A percentile compares a stretch with the other conserved stretches of the same genome.
Conservation (phyloP, 2,888 invertebrate species). For the Orthosia incerta region DNA sequence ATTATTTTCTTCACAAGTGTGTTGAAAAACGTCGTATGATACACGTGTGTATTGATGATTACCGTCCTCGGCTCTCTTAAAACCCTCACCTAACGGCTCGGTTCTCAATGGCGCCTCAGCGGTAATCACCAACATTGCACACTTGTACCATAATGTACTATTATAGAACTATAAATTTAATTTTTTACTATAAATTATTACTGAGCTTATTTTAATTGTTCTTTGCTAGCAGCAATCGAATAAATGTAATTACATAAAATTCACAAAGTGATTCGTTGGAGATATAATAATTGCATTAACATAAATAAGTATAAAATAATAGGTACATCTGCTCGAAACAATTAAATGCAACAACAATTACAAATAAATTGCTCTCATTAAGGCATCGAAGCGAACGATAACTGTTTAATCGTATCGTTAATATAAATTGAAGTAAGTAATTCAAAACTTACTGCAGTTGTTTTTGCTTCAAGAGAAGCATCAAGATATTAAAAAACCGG, state of each 20-base stretch:
- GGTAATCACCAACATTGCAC: no score
- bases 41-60: no score
- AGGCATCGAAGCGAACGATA: constrained; percentile 5
- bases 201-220: no score
- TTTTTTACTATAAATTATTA: no score
- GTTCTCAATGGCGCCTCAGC: no score
- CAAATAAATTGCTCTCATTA: constrained; percentile 24
- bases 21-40: no score
- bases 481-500: background rate
- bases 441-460: constrained; percentile 9
- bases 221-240: background rate
- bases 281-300: background rate
- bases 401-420: constrained; percentile 7
- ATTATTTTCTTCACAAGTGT: no score
- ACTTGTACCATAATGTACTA: no score
- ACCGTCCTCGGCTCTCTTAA: no score
- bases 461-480: constrained; percentile 5
- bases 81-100: no score
- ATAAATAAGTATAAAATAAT: background rate
- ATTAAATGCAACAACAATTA: constrained; percentile 3
- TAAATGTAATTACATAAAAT: no score
- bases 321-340: background rate
- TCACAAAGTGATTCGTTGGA: background rate
- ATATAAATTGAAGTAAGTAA: constrained; percentile 31
- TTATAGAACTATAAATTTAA: no score